phyloP scores from a whole-genome alignment of 2,888 invertebrate genomes.

The Drepanosiphum platanoidis region DNA sequence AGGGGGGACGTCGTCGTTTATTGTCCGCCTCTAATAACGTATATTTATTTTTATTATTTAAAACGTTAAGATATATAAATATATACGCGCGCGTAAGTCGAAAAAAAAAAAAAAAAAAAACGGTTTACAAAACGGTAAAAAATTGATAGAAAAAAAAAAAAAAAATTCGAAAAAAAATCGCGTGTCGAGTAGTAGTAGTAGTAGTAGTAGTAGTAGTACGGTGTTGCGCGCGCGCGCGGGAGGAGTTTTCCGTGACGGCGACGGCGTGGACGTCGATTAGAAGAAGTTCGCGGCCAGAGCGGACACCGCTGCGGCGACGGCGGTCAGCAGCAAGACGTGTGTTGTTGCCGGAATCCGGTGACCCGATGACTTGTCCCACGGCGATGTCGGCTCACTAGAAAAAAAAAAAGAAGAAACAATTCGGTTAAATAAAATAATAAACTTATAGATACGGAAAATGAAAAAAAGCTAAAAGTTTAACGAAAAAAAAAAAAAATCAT shows the following conservation, averaged over 20 bases:
- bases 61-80: too few relatives aligned
- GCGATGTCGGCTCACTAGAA: conserved; percentile 42
- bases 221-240: too few relatives aligned
- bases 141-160: too few relatives aligned
- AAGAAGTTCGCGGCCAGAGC: not conserved
- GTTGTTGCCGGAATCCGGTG: not conserved
- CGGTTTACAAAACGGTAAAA: not conserved
- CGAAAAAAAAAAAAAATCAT: too few relatives aligned
- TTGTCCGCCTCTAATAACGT: too few relatives aligned
- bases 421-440: not conserved
- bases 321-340: conserved; percentile 16
- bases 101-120: not conserved
- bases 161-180: not conserved
- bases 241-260: not conserved
- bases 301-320: not conserved
- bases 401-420: not conserved
- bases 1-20: too few relatives aligned
- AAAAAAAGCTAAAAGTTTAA: too few relatives aligned
- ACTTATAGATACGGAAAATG: too few relatives aligned
- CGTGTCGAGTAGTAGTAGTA: not conserved
- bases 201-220: too few relatives aligned
- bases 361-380: conserved; percentile 55
- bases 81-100: too few relatives aligned
- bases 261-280: not conserved
- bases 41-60: too few relatives aligned